Percentiles rank a stretch among this genome's conserved stretches.
Conservation (phyloP, 2,797 vertebrate species). For the Microhierax caerulescens region DNA sequence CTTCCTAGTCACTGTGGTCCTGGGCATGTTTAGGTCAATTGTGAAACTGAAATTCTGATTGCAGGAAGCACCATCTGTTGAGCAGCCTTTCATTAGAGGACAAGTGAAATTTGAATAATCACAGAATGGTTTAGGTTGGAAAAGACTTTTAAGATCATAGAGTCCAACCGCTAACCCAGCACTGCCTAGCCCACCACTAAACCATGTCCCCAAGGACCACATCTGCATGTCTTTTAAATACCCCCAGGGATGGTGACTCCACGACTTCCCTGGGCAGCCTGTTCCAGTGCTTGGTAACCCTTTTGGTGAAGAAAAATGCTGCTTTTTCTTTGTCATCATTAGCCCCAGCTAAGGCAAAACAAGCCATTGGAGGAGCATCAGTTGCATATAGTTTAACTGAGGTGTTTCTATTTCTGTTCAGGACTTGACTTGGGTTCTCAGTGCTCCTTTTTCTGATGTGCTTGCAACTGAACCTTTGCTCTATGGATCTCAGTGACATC, state of each 20-base stretch:
- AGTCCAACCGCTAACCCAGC: no score
- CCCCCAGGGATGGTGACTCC: no score
- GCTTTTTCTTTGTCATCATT: neutral
- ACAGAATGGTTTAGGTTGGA: no score
- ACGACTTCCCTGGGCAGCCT: no score
- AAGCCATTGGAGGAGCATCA: neutral
- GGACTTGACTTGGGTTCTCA: neutral
- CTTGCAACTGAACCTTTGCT: rapidly evolving
- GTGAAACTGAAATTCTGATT: rapidly evolving
- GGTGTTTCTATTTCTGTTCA: neutral
- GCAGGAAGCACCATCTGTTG: rapidly evolving
- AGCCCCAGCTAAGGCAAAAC: neutral
- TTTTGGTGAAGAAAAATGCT: neutral
- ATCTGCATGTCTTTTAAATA: no score
- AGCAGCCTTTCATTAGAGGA: neutral
- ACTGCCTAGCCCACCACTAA: no score
- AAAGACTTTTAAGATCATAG: no score
- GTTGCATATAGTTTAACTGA: neutral
- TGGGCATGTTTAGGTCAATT: rapidly evolving
- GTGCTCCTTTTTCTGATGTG: neutral
- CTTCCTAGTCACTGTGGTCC: neutral
- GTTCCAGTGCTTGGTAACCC: no score
- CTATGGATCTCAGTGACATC: neutral
- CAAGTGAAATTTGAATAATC: neutral
- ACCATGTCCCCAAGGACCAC: no score